A percentile compares a stretch with the other conserved stretches of the same genome.
These are phyloP conservation scores for Hanleya hanleyi DNA, from an alignment of 2,888 invertebrate genomes.

Conservation along the genomic window DNA sequence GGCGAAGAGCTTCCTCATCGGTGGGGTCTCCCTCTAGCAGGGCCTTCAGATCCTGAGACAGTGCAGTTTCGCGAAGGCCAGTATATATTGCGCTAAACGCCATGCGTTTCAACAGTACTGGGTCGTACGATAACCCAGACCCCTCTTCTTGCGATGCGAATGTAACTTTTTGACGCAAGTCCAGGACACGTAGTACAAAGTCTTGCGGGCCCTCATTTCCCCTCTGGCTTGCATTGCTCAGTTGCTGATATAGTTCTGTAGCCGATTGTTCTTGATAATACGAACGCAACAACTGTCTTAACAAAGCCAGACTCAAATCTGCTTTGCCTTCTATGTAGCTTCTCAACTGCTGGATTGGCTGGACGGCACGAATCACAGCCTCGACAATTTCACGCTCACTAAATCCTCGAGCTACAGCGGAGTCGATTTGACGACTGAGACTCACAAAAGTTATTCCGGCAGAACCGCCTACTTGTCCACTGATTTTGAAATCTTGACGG, in stretches of 20 bases:
- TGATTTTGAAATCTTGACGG: background rate
- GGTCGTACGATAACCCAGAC: background rate
- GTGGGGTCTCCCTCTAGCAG: background rate
- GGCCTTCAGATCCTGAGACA: background rate
- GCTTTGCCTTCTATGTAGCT: background rate
- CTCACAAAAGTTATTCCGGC: background rate
- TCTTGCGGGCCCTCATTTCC: background rate
- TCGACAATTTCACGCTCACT: background rate
- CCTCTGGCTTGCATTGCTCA: background rate
- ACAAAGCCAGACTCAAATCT: background rate
- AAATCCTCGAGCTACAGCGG: background rate
- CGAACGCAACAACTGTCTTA: background rate
- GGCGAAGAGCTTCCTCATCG: background rate
- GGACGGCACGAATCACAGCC: background rate
- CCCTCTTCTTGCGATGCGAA: background rate
- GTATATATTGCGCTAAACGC: background rate
- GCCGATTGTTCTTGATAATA: slow-evolving; percentile 1
- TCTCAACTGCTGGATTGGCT: background rate
- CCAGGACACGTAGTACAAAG: background rate
- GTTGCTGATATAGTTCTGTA: background rate
- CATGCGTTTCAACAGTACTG: background rate
- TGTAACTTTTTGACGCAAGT: background rate
- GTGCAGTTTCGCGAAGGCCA: background rate
- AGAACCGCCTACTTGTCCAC: background rate
- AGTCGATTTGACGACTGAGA: background rate